These are phyloP conservation scores for Oscheius onirici DNA, from an alignment of 2,888 invertebrate species.

Conservation along the genomic window DNA sequence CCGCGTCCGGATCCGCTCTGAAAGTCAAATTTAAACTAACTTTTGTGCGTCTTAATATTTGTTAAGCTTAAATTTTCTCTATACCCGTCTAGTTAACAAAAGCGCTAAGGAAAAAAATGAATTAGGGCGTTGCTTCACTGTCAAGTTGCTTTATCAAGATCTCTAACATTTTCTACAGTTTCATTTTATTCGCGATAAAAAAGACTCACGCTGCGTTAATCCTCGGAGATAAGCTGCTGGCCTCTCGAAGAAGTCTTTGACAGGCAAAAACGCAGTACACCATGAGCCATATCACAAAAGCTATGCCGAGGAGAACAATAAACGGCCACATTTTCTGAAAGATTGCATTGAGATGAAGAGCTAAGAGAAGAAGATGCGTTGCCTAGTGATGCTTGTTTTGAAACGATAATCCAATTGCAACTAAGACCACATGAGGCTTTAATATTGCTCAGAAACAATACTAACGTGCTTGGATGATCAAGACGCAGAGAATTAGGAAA, in stretches of 20 bases:
- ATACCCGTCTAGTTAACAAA: not conserved
- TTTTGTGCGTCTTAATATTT: too few species aligned
- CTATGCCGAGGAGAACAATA: not conserved
- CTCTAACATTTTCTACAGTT: not conserved
- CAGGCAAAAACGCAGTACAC: slow-evolving; percentile 24
- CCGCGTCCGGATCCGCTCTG: not conserved
- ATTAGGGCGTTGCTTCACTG: not conserved
- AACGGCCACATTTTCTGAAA: slow-evolving; percentile 3
- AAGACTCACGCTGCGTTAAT: slow-evolving; percentile 14
- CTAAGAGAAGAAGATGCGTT: not conserved
- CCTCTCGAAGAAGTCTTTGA: slow-evolving; percentile 21
- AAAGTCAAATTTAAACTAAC: too few species aligned
- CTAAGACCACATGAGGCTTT: too few species aligned
- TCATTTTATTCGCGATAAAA: not conserved
- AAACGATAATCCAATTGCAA: not conserved
- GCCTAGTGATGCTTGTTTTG: slow-evolving; percentile 12
- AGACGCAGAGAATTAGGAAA: not conserved
- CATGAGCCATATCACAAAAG: slow-evolving; percentile 17
- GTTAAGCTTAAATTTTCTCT: too few species aligned
- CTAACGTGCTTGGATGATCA: slow-evolving; percentile 10
- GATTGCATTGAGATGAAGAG: not conserved
- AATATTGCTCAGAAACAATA: not conserved
- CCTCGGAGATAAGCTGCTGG: slow-evolving; percentile 2
- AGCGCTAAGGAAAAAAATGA: not conserved
- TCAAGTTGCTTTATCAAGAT: not conserved